These are phyloP conservation scores for Apogon talboti DNA, from an alignment of 2,797 vertebrate genomes.

Conservation along the genomic window DNA sequence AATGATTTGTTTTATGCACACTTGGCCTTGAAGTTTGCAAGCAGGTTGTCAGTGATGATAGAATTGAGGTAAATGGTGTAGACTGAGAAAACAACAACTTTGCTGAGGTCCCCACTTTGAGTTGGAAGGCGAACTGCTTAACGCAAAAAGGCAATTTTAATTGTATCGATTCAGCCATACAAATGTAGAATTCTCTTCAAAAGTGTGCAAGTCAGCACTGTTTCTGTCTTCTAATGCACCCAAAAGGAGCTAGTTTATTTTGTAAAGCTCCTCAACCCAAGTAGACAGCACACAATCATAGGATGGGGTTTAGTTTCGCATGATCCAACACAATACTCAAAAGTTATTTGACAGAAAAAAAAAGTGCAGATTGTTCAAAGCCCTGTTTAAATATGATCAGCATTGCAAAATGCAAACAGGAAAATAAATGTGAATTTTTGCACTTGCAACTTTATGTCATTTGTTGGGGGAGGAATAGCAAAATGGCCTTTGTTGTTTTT, in stretches of 20 bases:
- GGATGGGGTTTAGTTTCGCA: conserved; percentile 80
- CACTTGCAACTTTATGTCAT: conserved; percentile 72
- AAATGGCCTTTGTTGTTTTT: conserved; percentile 64
- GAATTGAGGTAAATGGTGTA: conserved; percentile 87
- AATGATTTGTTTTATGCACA: conserved; percentile 88
- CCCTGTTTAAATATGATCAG: conserved; percentile 82
- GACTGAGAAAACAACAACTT: conserved; percentile 85
- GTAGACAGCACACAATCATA: conserved; percentile 78
- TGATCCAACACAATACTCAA: conserved; percentile 82
- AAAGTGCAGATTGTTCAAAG: conserved; percentile 80
- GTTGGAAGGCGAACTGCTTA: conserved; percentile 79
- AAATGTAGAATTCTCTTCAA: conserved; percentile 85
- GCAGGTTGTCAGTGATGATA: conserved; percentile 87
- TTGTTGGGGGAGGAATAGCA: conserved; percentile 62
- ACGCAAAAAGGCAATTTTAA: conserved; percentile 85
- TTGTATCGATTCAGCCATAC: conserved; percentile 88
- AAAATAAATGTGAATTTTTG: conserved; percentile 71
- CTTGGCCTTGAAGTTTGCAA: conserved; percentile 84
- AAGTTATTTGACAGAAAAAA: conserved; percentile 80
- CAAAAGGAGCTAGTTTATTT: conserved; percentile 81
- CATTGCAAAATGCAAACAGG: conserved; percentile 79
- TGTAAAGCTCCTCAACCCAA: conserved; percentile 77
- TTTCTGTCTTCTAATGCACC: conserved; percentile 83
- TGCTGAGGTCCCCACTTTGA: conserved; percentile 89
- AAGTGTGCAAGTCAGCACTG: conserved; percentile 85